Conservation (phyloP, 2,113 vertebrate species). For the Gallinago paraguaiae region DNA sequence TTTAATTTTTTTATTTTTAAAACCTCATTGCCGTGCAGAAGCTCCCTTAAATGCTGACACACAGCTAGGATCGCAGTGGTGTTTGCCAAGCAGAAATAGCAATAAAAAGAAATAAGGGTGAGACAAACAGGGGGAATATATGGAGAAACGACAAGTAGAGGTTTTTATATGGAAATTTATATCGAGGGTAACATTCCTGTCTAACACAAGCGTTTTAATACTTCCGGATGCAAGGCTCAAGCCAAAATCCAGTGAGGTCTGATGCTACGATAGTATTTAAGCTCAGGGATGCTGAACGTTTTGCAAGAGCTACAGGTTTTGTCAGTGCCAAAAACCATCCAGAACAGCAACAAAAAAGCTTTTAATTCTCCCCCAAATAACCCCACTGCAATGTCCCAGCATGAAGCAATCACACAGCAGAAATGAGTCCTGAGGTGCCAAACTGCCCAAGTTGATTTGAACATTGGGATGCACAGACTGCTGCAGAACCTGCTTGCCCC, state of each 20-base stretch:
- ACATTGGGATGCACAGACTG: fast-evolving
- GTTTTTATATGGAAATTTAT: conserved; percentile 42
- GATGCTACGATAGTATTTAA: neutral
- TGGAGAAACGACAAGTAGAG: neutral
- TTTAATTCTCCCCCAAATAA: neutral
- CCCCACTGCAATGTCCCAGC: neutral
- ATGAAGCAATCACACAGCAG: neutral
- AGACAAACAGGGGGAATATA: neutral
- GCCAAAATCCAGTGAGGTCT: conserved; percentile 49
- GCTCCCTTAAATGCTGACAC: neutral
- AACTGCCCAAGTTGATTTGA: neutral
- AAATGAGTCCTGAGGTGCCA: neutral
- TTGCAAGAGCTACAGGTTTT: conserved; percentile 40
- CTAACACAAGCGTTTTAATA: conserved; percentile 50
- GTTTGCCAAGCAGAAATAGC: conserved; percentile 4
- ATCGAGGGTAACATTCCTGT: conserved; percentile 26
- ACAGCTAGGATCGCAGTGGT: neutral
- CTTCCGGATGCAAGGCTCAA: conserved; percentile 32
- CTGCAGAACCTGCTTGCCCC: neutral
- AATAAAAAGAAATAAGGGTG: conserved; percentile 13
- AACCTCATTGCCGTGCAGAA: neutral
- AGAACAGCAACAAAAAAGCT: neutral
- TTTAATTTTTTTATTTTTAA: neutral
- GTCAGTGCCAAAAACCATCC: neutral
- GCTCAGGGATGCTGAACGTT: neutral